These are phyloP conservation scores for Vulpes vulpes DNA, from an alignment of 2,113 vertebrate species.

Conservation along the genomic window DNA sequence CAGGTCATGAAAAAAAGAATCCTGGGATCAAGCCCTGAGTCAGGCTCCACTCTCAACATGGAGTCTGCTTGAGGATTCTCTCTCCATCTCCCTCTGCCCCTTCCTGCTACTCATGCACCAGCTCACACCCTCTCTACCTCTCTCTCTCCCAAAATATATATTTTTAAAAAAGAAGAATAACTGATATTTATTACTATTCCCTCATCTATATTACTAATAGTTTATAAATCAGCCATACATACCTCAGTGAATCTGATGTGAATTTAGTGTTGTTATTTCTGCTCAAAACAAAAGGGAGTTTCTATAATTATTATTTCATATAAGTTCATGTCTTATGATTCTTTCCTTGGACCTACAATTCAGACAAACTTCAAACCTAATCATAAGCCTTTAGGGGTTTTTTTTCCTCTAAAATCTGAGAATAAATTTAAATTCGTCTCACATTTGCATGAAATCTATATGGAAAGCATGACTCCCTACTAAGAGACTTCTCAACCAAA, in stretches of 20 bases:
- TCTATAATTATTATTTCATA: conserved; percentile 7
- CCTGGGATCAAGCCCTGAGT: neutral
- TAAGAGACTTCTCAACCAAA: conserved; percentile 22
- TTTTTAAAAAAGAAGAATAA: neutral
- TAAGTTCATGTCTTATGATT: neutral
- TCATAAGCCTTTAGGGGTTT: neutral
- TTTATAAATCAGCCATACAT: neutral
- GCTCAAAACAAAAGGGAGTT: conserved; percentile 20
- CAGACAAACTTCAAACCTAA: conserved; percentile 47
- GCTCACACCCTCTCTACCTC: too few relatives aligned
- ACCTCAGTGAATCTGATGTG: neutral
- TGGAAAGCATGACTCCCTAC: neutral
- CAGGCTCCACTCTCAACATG: accelerated
- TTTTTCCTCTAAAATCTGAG: conserved; percentile 31
- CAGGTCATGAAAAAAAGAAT: neutral
- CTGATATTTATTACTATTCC: neutral
- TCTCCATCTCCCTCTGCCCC: neutral
- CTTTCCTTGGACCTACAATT: conserved; percentile 16
- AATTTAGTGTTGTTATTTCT: conserved; percentile 24
- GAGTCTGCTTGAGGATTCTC: neutral
- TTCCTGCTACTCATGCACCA: neutral
- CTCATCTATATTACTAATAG: neutral
- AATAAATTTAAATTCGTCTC: neutral
- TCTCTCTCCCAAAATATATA: neutral
- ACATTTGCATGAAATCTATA: conserved; percentile 22